Evolutionary conservation across 2,888 invertebrate genomes (phyloP).

Genomic region (Macrophya annulata): DNA sequence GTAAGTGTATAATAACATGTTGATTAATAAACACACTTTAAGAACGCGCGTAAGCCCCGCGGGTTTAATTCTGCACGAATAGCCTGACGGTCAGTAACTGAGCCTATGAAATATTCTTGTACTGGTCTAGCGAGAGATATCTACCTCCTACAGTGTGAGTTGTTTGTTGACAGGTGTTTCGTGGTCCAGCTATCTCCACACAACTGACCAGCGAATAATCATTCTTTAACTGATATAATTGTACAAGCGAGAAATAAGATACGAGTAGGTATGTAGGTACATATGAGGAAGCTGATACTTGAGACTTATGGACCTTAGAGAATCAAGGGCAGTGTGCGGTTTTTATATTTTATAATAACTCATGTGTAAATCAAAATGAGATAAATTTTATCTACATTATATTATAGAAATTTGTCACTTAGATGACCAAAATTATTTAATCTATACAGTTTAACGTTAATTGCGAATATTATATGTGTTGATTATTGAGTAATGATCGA

Average conservation of each 20-base stretch:
- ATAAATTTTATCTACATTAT: neutral
- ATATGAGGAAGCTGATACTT: constrained; percentile 16
- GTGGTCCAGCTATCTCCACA: constrained; percentile 40
- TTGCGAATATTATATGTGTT: no score
- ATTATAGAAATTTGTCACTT: neutral
- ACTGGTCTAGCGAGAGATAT: neutral
- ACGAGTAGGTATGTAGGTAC: no score
- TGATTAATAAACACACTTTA: neutral
- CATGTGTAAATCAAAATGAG: neutral
- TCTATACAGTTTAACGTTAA: no score
- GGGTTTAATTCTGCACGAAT: neutral
- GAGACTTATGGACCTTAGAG: neutral
- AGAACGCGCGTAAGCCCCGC: neutral
- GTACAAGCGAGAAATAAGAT: neutral
- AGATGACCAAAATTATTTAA: no score
- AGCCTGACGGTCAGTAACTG: constrained; percentile 31
- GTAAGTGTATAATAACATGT: neutral
- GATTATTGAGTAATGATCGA: neutral
- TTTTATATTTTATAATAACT: no score
- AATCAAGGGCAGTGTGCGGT: constrained; percentile 18
- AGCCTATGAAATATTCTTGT: constrained; percentile 3
- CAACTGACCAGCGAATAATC: constrained; percentile 32
- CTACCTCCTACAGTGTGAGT: neutral
- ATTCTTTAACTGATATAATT: constrained; percentile 14
- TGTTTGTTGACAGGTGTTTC: constrained; percentile 16